A percentile compares a stretch with the other conserved stretches of the same genome.
These are phyloP conservation scores for Emydoidea blandingii DNA, from an alignment of 2,797 vertebrate genomes.

Conservation along the genomic window DNA sequence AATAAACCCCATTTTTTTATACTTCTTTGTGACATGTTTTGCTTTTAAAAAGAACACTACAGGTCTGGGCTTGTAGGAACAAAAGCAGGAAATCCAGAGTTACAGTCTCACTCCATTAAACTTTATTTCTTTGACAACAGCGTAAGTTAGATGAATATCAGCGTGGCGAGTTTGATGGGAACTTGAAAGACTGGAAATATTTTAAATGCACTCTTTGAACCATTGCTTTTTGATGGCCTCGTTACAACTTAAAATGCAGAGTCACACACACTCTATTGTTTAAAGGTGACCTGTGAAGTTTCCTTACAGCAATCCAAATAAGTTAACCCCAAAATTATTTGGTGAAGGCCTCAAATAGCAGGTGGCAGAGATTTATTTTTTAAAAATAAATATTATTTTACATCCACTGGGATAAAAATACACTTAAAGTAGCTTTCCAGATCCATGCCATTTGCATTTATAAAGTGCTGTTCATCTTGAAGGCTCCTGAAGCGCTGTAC, in stretches of 20 bases:
- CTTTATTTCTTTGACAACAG: slow-evolving; percentile 62
- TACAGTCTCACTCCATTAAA: slow-evolving; percentile 56
- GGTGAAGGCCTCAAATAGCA: slow-evolving; percentile 34
- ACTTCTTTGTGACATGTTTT: slow-evolving; percentile 21
- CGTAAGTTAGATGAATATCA: slow-evolving; percentile 47
- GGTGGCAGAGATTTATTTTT: slow-evolving; percentile 21
- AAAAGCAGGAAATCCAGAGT: slow-evolving; percentile 31
- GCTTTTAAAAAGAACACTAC: slow-evolving; percentile 23
- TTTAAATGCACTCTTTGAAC: slow-evolving; percentile 38
- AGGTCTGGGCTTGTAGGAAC: slow-evolving; percentile 29
- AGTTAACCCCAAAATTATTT: slow-evolving; percentile 19
- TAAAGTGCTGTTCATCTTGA: background rate
- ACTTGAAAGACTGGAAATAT: slow-evolving; percentile 51
- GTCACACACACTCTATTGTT: slow-evolving; percentile 30
- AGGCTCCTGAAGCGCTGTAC: background rate
- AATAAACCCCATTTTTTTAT: slow-evolving; percentile 49
- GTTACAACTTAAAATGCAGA: slow-evolving; percentile 46
- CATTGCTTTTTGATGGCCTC: slow-evolving; percentile 41
- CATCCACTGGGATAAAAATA: background rate
- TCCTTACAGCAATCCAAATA: slow-evolving; percentile 22
- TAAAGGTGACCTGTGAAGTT: slow-evolving; percentile 43
- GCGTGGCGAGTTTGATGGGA: slow-evolving; percentile 16
- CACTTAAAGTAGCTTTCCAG: slow-evolving; percentile 28
- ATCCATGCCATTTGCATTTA: background rate
- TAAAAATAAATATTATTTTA: slow-evolving; percentile 3